These are phyloP conservation scores for Bombus cullumanus DNA, from an alignment of 1,140 invertebrate genomes.

Conservation along the genomic window DNA sequence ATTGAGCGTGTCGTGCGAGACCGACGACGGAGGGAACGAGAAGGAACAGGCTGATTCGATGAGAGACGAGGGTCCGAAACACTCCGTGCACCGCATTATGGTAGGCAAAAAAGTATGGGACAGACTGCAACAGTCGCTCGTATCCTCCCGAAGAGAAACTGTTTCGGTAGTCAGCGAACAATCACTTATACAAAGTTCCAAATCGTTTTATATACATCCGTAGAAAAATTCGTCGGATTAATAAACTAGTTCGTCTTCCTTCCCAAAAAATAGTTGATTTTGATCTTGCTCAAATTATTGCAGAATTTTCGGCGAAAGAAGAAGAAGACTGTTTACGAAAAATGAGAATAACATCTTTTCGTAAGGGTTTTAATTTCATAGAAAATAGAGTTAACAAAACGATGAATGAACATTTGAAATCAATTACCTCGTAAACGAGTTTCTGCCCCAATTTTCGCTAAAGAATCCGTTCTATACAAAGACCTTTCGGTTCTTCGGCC, in stretches of 20 bases:
- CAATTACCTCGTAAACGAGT: not conserved
- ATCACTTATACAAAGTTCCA: not conserved
- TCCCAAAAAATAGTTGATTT: not conserved
- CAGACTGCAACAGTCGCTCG: conserved; percentile 1
- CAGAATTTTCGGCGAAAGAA: not conserved
- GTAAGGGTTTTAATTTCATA: not conserved
- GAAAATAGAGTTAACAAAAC: not conserved
- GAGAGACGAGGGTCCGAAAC: conserved; percentile 30
- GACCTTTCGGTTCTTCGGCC: not conserved
- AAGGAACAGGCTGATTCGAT: conserved; percentile 31
- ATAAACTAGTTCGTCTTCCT: not conserved
- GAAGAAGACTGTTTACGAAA: not conserved
- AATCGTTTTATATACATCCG: too few species aligned
- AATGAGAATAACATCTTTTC: not conserved
- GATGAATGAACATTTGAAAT: not conserved
- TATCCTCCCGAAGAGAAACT: not conserved
- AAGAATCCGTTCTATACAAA: not conserved
- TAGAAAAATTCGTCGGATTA: not conserved
- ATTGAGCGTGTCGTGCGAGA: conserved; percentile 26
- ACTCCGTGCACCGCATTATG: conserved; percentile 24
- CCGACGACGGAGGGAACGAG: conserved; percentile 8
- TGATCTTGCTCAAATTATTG: not conserved
- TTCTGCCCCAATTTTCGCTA: too few species aligned
- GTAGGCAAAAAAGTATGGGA: conserved; percentile 35
- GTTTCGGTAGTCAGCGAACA: not conserved